Base-by-base conservation (phyloP, 1,140 invertebrate species). In the Ceratosolen fusciceps region DNA sequence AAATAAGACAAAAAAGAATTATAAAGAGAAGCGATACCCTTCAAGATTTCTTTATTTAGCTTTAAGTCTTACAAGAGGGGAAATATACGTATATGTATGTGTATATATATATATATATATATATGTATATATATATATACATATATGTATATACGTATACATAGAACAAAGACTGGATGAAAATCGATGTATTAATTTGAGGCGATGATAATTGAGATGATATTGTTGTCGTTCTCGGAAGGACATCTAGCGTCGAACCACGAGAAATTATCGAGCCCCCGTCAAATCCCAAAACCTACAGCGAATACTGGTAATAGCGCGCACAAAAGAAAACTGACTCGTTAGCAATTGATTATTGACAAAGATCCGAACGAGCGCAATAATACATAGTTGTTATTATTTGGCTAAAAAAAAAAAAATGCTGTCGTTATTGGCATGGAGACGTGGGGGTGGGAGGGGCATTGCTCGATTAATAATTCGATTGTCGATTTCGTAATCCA, bases 41-140 rank as follows among this genome's bases (percentile, higher is more conserved):
- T 71, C 77, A 75, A 81, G 72, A 83, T 81, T 82, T 84, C 9
- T 80, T n/a, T 77, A 37, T 77, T 78, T 60, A 70, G 24, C 12
- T 49, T 24, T 72, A 72, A 72, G 68, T 78, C 43, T 52, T 77
- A 70, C 39, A 47, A 68, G 26, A 58, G 34, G 43, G 70, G 24
- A 43, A 21, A 47, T 26, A n/a, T n/a, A n/a, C n/a, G n/a, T n/a
- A n/a, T n/a, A n/a, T n/a, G n/a, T n/a, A n/a, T n/a, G n/a, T n/a
- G n/a, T n/a, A n/a, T n/a, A n/a, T n/a, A n/a, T n/a, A n/a, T n/a
- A n/a, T n/a, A n/a, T n/a, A n/a, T n/a, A n/a, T n/a, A n/a, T n/a
- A n/a, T n/a, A n/a, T n/a, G n/a, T n/a, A n/a, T n/a, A n/a, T n/a
- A n/a, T n/a, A n/a, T n/a, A n/a, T n/a, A n/a, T n/a, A n/a, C n/a